phyloP scores from a whole-genome alignment of 2,797 vertebrate species.

The Eulemur mongoz region DNA sequence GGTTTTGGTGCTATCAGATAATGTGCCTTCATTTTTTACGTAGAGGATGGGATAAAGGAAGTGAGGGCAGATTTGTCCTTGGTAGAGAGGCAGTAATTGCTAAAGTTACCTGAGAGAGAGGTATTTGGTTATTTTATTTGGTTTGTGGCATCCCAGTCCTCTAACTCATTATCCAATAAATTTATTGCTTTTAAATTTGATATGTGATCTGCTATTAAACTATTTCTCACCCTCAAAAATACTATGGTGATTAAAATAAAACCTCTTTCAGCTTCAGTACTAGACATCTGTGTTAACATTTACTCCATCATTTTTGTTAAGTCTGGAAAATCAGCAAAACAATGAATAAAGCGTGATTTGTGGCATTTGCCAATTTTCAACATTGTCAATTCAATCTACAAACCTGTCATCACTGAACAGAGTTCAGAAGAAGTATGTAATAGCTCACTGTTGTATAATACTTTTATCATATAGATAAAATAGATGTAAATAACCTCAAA shows the following conservation, averaged over 20 bases:
- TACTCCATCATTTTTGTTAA: not conserved
- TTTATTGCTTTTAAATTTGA: not conserved
- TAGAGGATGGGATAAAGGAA: not conserved
- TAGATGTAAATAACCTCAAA: not conserved
- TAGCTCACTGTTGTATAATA: not conserved
- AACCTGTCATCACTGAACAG: not conserved
- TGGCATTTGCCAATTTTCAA: not conserved
- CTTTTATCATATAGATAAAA: not conserved
- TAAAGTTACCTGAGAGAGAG: not conserved
- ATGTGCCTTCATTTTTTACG: not conserved
- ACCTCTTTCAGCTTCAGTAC: not conserved
- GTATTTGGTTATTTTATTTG: not conserved
- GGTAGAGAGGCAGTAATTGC: not conserved
- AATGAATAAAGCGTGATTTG: not conserved
- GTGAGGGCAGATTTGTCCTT: not conserved
- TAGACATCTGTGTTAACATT: not conserved
- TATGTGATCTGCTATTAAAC: not conserved
- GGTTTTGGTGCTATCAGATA: not conserved
- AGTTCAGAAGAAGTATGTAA: not conserved
- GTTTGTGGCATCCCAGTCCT: not conserved
- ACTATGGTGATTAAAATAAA: not conserved
- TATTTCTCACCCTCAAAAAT: not conserved
- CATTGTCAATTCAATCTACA: not conserved
- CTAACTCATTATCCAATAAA: not conserved
- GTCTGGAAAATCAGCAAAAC: not conserved